Percentiles rank a stretch among this genome's conserved stretches.
Evolutionary conservation across 2,797 vertebrate genomes (phyloP).

Genomic region (Acipenser transmontanus): DNA sequence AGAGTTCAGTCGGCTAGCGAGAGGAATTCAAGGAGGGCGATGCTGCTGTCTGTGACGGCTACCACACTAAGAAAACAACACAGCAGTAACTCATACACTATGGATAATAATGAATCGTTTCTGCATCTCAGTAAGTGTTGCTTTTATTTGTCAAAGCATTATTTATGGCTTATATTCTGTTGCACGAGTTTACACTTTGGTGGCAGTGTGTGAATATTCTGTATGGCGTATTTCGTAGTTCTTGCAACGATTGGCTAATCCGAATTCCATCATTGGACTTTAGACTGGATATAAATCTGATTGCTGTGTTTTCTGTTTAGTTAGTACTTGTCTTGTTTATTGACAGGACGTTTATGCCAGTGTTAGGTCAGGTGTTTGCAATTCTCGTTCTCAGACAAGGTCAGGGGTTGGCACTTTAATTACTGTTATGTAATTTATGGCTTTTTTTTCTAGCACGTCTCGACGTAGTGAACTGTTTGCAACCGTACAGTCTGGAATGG

Average conservation of each 20-base stretch:
- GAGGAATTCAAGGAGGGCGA: constrained; percentile 55
- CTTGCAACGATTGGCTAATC: constrained; percentile 1
- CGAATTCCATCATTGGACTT: constrained; percentile 40
- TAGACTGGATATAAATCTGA: constrained; percentile 23
- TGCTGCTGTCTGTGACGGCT: constrained; percentile 45
- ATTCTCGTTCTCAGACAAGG: constrained; percentile 57
- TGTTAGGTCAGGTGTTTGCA: constrained; percentile 61
- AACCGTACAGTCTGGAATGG: constrained; percentile 44
- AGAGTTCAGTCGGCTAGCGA: constrained; percentile 51
- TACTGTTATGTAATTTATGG: constrained; percentile 72
- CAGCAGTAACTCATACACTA: constrained; percentile 47
- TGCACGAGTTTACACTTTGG: constrained; percentile 10
- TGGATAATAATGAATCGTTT: constrained; percentile 68
- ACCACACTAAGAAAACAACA: constrained; percentile 39
- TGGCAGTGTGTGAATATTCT: constrained; percentile 29
- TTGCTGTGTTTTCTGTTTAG: constrained; percentile 19
- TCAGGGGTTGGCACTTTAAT: constrained; percentile 77
- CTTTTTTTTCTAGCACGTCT: constrained; percentile 46
- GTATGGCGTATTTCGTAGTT: constrained; percentile 42
- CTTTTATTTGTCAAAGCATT: not conserved
- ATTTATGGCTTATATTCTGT: constrained; percentile 2
- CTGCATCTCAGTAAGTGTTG: constrained; percentile 60
- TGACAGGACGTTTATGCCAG: constrained; percentile 37
- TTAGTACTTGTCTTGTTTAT: constrained; percentile 18
- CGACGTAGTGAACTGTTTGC: constrained; percentile 47